Evolutionary conservation across 2,797 vertebrate species (phyloP).

Genomic region (Oreonectes daqikongensis): DNA sequence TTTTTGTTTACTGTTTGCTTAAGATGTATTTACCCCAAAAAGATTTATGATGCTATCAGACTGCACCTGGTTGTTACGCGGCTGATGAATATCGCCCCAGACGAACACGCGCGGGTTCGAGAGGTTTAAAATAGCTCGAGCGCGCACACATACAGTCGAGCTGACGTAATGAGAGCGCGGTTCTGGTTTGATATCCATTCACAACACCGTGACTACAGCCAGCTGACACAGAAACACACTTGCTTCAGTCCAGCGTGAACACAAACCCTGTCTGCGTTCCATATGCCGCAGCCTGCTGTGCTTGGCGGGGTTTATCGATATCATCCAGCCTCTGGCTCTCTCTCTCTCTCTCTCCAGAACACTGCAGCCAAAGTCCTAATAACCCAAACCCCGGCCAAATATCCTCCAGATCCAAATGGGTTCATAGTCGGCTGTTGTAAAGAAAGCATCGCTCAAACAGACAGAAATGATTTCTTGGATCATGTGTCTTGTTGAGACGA

Average conservation of each 20-base stretch:
- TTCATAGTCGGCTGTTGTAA: neutral
- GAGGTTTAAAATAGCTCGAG: neutral
- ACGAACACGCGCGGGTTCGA: neutral
- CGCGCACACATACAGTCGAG: neutral
- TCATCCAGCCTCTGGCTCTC: constrained; percentile 13
- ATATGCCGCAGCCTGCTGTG: constrained; percentile 45
- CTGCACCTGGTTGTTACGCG: neutral
- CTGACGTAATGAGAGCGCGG: neutral
- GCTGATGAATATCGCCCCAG: neutral
- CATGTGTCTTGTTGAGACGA: no score
- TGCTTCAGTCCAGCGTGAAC: constrained; percentile 25
- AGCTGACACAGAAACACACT: constrained; percentile 40
- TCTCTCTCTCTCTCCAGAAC: constrained; percentile 8
- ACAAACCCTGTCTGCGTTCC: constrained; percentile 38
- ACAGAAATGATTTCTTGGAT: no score
- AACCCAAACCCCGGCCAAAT: constrained; percentile 8
- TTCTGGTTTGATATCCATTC: constrained; percentile 14
- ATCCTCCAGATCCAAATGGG: neutral
- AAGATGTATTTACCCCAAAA: neutral
- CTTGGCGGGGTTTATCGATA: constrained; percentile 22
- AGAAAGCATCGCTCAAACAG: neutral
- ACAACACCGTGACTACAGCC: neutral
- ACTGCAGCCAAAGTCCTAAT: constrained; percentile 11
- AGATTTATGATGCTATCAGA: neutral
- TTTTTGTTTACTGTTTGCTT: neutral